Percentiles rank a stretch among this genome's conserved stretches.
These are phyloP conservation scores for Gymnocheta viridis DNA, from an alignment of 2,888 invertebrate species.

Conservation along the genomic window DNA sequence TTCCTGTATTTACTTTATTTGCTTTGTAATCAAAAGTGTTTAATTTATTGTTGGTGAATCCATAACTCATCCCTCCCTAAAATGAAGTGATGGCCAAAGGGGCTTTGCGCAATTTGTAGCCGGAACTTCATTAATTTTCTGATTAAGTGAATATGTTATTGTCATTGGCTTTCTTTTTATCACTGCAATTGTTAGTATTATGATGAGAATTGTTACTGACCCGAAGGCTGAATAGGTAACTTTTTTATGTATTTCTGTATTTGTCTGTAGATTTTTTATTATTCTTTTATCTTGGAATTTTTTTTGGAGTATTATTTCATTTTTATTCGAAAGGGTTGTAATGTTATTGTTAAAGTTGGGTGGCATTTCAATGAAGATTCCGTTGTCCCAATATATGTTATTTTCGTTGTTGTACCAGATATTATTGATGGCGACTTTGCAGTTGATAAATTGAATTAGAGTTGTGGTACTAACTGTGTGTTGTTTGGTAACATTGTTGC, in stretches of 20 bases:
- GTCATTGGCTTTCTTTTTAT: conserved; percentile 17
- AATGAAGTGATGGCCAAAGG: conserved; percentile 49
- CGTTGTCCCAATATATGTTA: conserved; percentile 21
- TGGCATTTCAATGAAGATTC: conserved; percentile 3
- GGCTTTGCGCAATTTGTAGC: conserved; percentile 2
- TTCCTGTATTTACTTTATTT: too few species aligned
- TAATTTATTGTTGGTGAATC: too few species aligned
- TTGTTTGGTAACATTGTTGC: conserved; percentile 26
- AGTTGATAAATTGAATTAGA: conserved; percentile 35
- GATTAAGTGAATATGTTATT: not conserved
- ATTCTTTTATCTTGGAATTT: conserved; percentile 20
- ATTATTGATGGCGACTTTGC: conserved; percentile 34
- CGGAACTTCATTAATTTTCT: conserved; percentile 26
- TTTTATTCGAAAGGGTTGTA: conserved; percentile 13
- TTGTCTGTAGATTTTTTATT: conserved; percentile 16
- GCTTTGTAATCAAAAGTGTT: too few species aligned
- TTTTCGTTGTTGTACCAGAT: conserved; percentile 34
- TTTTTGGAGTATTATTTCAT: conserved; percentile 37
- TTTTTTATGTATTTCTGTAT: conserved; percentile 29
- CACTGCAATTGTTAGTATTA: conserved; percentile 13
- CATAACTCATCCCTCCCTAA: too few species aligned
- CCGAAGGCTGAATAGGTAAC: conserved; percentile 36
- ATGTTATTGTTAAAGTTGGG: conserved; percentile 19
- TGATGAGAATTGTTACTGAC: not conserved
- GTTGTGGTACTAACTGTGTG: conserved; percentile 3